phyloP scores from a whole-genome alignment of 2,888 invertebrate species.

The Hirtodrosophila duncani region DNA sequence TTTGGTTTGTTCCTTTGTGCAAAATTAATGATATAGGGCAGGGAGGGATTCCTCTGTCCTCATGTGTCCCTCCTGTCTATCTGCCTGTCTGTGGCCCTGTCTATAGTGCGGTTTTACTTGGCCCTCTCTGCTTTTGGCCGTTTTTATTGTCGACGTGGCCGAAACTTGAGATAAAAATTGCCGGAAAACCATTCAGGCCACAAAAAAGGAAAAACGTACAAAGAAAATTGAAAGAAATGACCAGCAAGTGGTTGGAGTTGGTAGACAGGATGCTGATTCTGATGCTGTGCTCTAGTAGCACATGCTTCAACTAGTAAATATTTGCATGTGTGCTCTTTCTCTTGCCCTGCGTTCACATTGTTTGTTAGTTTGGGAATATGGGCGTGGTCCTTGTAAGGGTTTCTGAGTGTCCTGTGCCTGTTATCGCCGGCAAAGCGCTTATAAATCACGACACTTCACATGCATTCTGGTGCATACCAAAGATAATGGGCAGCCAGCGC shows the following conservation, averaged over 20 bases:
- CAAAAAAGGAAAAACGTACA: slow-evolving; percentile 55
- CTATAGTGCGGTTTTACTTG: no score
- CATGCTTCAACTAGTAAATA: no score
- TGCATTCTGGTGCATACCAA: no score
- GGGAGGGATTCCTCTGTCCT: slow-evolving; percentile 1
- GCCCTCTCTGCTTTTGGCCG: no score
- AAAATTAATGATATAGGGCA: slow-evolving; percentile 62
- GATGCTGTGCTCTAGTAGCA: slow-evolving; percentile 5
- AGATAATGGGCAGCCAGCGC: no score
- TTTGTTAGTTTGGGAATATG: slow-evolving; percentile 25
- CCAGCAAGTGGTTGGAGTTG: background rate
- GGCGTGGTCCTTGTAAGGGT: slow-evolving; percentile 29
- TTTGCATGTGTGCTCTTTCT: slow-evolving; percentile 50
- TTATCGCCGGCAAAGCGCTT: slow-evolving; percentile 65
- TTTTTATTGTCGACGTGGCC: slow-evolving; percentile 62
- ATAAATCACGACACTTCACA: slow-evolving; percentile 66
- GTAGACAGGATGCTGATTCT: background rate
- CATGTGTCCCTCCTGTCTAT: no score
- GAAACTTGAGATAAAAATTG: slow-evolving; percentile 51
- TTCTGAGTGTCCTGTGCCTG: slow-evolving; percentile 44
- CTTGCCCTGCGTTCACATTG: slow-evolving; percentile 6
- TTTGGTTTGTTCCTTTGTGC: slow-evolving; percentile 60
- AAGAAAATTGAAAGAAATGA: slow-evolving; percentile 59
- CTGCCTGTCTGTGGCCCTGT: no score
- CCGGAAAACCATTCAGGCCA: slow-evolving; percentile 35